Evolutionary conservation across 2,888 invertebrate genomes (phyloP).

Genomic region (Adelognathus sp.): DNA sequence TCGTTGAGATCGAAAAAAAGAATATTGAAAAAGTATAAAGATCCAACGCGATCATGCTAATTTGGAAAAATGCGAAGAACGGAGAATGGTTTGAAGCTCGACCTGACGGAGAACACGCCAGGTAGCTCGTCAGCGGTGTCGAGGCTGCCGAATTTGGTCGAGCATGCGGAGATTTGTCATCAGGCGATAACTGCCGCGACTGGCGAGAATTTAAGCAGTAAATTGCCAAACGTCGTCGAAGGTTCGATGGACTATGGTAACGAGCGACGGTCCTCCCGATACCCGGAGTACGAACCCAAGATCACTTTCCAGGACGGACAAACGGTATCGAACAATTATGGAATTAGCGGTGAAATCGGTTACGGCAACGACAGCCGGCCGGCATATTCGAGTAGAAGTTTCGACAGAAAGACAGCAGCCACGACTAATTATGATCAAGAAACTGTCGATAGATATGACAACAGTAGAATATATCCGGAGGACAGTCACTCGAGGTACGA

Average conservation of each 20-base stretch:
- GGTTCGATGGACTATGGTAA: constrained; percentile 81
- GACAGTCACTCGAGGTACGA: constrained; percentile 74
- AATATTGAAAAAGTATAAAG: constrained; percentile 12
- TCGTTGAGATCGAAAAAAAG: constrained; percentile 4
- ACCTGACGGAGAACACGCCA: constrained; percentile 80
- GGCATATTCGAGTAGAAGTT: constrained; percentile 61
- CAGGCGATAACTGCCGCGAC: constrained; percentile 57
- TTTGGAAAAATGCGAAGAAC: constrained; percentile 78
- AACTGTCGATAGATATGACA: constrained; percentile 75
- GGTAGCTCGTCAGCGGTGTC: constrained; percentile 75
- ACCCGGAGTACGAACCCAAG: constrained; percentile 76
- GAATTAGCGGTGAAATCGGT: constrained; percentile 42
- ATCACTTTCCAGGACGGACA: constrained; percentile 67
- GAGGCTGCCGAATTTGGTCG: constrained; percentile 77
- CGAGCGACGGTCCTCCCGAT: constrained; percentile 80
- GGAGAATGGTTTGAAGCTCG: constrained; percentile 79
- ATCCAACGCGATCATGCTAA: constrained; percentile 75
- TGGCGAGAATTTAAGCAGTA: constrained; percentile 79
- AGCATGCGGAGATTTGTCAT: constrained; percentile 78
- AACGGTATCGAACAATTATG: constrained; percentile 52
- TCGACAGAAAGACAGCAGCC: constrained; percentile 70
- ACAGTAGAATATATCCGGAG: constrained; percentile 75
- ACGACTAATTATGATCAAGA: constrained; percentile 69
- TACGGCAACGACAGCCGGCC: constrained; percentile 48
- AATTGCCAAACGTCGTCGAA: constrained; percentile 80